Evolutionary conservation across 1,140 invertebrate genomes (phyloP), one percentile per base, ranked within the genome.

Genomic region (Apolygus lucorum): DNA sequence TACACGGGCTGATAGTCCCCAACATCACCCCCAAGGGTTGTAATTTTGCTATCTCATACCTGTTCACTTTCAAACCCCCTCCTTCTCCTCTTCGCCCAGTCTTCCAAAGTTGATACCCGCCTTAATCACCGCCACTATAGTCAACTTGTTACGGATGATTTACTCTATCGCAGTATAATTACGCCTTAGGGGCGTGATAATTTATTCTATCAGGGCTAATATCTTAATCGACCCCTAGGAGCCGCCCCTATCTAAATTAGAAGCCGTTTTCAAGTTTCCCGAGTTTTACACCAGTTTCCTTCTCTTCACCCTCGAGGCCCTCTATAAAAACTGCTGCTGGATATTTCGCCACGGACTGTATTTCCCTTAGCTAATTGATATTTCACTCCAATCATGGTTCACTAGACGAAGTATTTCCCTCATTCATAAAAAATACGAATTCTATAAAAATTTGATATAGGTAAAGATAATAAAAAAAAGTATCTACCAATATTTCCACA

Each of bases 131-230:
- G 11, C 54, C 54, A 4, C 13, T 59, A 59, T 59, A 59, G 54
- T 59, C 54, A 59, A 59, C 54, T 59, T 59, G 54, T 59, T 59
- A 59, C 13, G 22, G 54, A 59, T 59, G 54, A 59, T 59, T 59
- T 59, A 59, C 54, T 24, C 13, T 13, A 59, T 59, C 13, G 22
- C 54, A 17, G 11, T 24, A 59, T 59, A 59, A 59, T 59, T 59
- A 59, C 54, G 54, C 54, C 54, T 59, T 59, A 21, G 54, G 54
- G 54, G 54, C 22, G 11, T 24, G 13, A 59, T 59, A 59, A 59
- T 59, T 59, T 59, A 59, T 59, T 59, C 22, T 59, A 59, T 59
- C 54, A 24, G 4, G 22, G 54, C 54, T 59, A 59, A 59, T 59
- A 59, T 59, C 54, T 59, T 59, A 59, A 59, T 59, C 54, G 54